phyloP scores from a whole-genome alignment of 2,113 vertebrate species.

The Raja brachyura region DNA sequence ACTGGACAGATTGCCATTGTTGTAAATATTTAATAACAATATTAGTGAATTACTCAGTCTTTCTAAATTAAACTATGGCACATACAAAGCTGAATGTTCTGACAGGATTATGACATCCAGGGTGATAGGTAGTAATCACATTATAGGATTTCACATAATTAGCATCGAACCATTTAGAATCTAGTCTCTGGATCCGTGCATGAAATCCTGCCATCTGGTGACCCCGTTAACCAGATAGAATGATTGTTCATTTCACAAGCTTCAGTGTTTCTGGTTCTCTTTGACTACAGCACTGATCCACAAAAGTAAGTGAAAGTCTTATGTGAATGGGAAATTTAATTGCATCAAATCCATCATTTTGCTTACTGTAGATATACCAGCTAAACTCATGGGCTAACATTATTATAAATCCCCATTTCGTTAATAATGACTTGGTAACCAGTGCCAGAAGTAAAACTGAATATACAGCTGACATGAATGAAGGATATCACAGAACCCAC shows the following conservation, averaged over 20 bases:
- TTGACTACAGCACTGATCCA: neutral
- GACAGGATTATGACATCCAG: neutral
- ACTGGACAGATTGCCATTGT: neutral
- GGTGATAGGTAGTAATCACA: neutral
- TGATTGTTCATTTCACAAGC: neutral
- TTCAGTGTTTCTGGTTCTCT: neutral
- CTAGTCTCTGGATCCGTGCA: too few relatives aligned
- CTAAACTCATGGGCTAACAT: neutral
- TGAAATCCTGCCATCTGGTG: too few relatives aligned
- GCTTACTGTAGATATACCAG: neutral
- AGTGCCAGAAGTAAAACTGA: neutral
- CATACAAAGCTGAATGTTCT: neutral
- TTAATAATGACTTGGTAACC: neutral
- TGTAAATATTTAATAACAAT: neutral
- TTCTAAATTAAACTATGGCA: neutral
- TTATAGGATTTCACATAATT: neutral
- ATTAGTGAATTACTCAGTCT: neutral
- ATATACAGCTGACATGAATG: neutral
- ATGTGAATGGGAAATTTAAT: neutral
- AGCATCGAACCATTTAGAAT: neutral
- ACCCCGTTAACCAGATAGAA: too few relatives aligned
- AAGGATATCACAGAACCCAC: neutral
- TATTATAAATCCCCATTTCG: neutral
- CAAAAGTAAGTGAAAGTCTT: neutral
- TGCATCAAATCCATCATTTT: neutral